Conservation (phyloP, 2,888 invertebrate genomes). For the Callinectes sapidus region DNA sequence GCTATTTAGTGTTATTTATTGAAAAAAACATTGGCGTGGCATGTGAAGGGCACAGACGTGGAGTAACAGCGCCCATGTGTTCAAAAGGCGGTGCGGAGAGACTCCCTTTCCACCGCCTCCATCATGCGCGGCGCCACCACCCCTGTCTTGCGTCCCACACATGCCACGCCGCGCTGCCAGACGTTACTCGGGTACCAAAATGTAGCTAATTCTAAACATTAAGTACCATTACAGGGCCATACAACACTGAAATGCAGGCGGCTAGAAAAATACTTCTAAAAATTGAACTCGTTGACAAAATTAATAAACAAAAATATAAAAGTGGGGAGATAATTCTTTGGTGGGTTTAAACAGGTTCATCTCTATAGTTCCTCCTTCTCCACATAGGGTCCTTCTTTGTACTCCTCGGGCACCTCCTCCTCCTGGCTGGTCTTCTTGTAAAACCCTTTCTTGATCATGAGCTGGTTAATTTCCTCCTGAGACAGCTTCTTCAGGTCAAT, state of each 20-base stretch:
- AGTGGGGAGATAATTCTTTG: background rate
- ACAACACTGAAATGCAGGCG: background rate
- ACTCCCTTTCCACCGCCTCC: slow-evolving; percentile 31
- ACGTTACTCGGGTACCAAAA: background rate
- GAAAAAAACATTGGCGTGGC: background rate
- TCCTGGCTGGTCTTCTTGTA: slow-evolving; percentile 71
- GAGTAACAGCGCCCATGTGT: background rate
- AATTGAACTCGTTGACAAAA: background rate
- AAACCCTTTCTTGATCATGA: slow-evolving; percentile 81
- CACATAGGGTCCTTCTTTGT: slow-evolving; percentile 72
- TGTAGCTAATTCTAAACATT: background rate
- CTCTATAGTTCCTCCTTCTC: slow-evolving; percentile 61
- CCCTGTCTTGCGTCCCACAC: background rate
- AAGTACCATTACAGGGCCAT: background rate
- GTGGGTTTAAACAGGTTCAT: background rate
- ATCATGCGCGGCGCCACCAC: slow-evolving; percentile 16
- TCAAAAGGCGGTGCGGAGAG: background rate
- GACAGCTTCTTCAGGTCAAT: slow-evolving; percentile 79
- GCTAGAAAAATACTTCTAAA: slow-evolving; percentile 14
- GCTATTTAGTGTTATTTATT: background rate
- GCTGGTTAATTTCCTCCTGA: slow-evolving; percentile 83
- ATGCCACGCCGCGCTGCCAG: background rate
- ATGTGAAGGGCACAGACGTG: background rate
- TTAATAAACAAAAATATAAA: background rate
- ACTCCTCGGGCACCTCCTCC: slow-evolving; percentile 73